A percentile compares a stretch with the other conserved stretches of the same genome.
phyloP scores from a whole-genome alignment of 2,113 vertebrate species.

The Montifringilla adamsi region DNA sequence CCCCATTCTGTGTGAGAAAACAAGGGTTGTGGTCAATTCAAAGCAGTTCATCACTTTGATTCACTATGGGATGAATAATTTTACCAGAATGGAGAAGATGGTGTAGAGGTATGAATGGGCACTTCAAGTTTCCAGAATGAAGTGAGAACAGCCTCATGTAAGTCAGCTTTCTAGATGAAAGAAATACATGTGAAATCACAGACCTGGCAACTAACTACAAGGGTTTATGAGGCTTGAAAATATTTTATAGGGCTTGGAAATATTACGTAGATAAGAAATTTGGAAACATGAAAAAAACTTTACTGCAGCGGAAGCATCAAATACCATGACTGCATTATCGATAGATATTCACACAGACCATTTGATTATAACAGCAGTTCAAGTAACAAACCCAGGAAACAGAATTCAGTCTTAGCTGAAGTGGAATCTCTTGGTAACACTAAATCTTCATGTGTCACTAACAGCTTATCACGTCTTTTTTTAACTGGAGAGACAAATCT shows the following conservation, averaged over 20 bases:
- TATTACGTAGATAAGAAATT: neutral
- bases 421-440: neutral
- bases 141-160: neutral
- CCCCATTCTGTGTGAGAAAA: neutral
- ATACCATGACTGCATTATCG: neutral
- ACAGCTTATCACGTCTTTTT: neutral
- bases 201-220: neutral
- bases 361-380: neutral
- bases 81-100: neutral
- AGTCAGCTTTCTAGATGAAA: neutral
- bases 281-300: neutral
- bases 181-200: neutral
- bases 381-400: neutral
- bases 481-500: neutral
- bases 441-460: neutral
- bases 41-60: neutral
- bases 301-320: neutral
- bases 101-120: neutral
- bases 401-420: neutral
- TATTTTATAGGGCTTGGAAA: neutral
- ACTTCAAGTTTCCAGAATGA: neutral
- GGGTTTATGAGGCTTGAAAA: neutral
- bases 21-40: neutral
- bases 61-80: neutral
- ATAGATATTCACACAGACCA: neutral